Conservation (phyloP, 2,113 vertebrate species). For the Malurus alboscapulatus region DNA sequence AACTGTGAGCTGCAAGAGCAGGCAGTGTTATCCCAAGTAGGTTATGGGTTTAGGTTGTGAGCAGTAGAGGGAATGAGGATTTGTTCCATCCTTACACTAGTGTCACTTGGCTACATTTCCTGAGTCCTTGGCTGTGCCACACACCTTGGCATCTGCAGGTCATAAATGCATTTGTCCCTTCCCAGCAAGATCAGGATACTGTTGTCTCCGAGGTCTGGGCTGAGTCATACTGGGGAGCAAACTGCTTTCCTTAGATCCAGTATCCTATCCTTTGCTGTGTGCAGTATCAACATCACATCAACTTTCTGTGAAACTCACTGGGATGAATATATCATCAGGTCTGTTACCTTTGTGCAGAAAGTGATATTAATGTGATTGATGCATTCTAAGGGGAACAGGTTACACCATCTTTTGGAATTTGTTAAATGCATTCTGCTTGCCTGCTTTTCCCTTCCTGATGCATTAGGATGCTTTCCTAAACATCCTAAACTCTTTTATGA, state of each 20-base stretch:
- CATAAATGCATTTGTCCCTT: not conserved
- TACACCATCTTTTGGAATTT: not conserved
- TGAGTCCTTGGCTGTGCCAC: not conserved
- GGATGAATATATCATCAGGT: not conserved
- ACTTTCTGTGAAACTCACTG: not conserved
- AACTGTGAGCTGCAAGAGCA: not conserved
- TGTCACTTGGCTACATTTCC: not conserved
- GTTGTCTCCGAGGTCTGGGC: not conserved
- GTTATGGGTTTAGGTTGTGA: not conserved
- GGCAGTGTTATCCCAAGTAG: not conserved
- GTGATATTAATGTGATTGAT: not conserved
- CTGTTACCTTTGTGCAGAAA: not conserved
- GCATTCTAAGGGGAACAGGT: not conserved
- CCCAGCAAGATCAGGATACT: not conserved
- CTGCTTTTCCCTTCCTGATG: not conserved
- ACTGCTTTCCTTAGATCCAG: not conserved
- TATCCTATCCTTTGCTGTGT: not conserved
- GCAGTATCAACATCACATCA: not conserved
- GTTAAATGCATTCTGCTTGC: not conserved
- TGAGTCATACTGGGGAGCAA: not conserved
- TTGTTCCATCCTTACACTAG: not conserved
- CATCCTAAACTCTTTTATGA: not conserved
- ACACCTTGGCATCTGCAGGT: not conserved
- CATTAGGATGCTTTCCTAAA: not conserved
- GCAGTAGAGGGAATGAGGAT: not conserved